These are phyloP conservation scores for Chrosomus eos DNA, from an alignment of 2,797 vertebrate genomes.

Conservation along the genomic window DNA sequence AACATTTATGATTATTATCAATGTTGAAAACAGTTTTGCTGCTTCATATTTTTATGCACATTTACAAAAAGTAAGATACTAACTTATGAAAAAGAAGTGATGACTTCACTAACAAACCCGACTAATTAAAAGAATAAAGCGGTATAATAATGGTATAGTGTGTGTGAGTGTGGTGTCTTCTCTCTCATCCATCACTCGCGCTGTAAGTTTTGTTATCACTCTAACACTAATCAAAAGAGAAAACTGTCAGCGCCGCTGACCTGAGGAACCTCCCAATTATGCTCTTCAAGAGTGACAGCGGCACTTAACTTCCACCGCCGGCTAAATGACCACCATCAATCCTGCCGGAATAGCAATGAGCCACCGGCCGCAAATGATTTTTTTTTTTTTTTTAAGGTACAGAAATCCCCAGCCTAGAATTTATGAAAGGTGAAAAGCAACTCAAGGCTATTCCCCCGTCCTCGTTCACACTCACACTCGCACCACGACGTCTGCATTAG, in stretches of 20 bases:
- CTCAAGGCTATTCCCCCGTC: slow-evolving; percentile 80
- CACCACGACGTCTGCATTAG: slow-evolving; percentile 81
- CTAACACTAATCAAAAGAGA: slow-evolving; percentile 93
- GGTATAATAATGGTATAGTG: background rate
- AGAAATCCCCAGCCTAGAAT: slow-evolving; percentile 86
- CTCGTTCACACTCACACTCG: slow-evolving; percentile 67
- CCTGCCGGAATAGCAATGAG: slow-evolving; percentile 91
- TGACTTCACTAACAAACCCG: background rate
- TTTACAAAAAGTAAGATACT: too few species aligned
- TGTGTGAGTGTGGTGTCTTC: too few species aligned
- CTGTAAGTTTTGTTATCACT: slow-evolving; percentile 91
- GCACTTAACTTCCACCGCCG: slow-evolving; percentile 87
- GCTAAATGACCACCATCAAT: slow-evolving; percentile 92
- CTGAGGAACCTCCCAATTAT: slow-evolving; percentile 94
- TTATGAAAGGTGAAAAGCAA: slow-evolving; percentile 94
- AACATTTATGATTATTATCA: too few species aligned
- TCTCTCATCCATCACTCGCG: slow-evolving; percentile 81
- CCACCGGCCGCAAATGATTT: slow-evolving; percentile 86
- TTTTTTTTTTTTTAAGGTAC: slow-evolving; percentile 68
- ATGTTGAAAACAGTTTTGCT: too few species aligned
- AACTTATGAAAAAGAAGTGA: too few species aligned
- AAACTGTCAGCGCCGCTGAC: slow-evolving; percentile 87
- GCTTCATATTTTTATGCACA: too few species aligned
- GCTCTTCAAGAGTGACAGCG: slow-evolving; percentile 89
- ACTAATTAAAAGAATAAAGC: background rate